Percentiles rank a stretch among this genome's conserved stretches.
Evolutionary conservation across 2,888 invertebrate genomes (phyloP).

Genomic region (Eurois occulta): DNA sequence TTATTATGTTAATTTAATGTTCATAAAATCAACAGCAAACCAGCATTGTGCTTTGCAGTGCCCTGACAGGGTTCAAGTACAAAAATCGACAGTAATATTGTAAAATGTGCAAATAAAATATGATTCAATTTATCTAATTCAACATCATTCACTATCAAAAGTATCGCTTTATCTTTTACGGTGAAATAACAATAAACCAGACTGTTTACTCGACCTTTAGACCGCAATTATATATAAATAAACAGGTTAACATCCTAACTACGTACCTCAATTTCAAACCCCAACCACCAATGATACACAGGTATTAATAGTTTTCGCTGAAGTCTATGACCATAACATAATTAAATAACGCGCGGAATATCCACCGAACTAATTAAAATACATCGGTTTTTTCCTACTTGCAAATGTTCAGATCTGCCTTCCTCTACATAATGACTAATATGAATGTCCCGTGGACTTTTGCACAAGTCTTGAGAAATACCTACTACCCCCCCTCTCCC

Average conservation of each 20-base stretch:
- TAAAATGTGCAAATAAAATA: no score
- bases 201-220: background rate
- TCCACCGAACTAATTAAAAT: slow-evolving; percentile 17
- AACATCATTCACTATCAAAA: background rate
- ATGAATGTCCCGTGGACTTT: background rate
- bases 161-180: slow-evolving; percentile 18
- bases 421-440: background rate
- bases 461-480: background rate
- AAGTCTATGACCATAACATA: background rate
- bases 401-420: background rate
- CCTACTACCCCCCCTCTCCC: no score
- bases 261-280: background rate
- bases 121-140: slow-evolving; percentile 1
- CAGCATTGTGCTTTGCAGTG: no score
- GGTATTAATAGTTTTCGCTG: slow-evolving; percentile 20
- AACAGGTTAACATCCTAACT: background rate
- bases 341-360: slow-evolving; percentile 8
- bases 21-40: no score
- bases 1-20: no score
- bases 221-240: slow-evolving; percentile 8
- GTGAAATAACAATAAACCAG: slow-evolving; percentile 17
- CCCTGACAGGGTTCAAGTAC: no score
- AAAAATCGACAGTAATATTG: no score
- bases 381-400: background rate
- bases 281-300: background rate